A percentile compares a stretch with the other conserved stretches of the same genome.
These are phyloP conservation scores for Pristionchus fissidentatus DNA, from an alignment of 2,888 invertebrate species.

Conservation along the genomic window DNA sequence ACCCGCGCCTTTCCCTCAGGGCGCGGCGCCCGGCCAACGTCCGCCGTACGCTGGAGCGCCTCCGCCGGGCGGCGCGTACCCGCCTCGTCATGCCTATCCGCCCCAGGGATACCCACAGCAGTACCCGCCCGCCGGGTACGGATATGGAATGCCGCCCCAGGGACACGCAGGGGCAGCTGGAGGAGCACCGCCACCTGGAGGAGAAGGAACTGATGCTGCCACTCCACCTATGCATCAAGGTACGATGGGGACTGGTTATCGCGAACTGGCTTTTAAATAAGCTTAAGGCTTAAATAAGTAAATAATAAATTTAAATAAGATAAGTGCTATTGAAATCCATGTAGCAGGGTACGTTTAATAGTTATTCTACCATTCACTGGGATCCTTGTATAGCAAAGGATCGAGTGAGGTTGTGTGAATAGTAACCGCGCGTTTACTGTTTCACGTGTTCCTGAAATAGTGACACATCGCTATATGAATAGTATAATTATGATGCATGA, in stretches of 20 bases:
- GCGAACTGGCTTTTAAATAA: neutral
- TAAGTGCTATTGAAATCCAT: too few relatives aligned
- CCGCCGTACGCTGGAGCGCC: conserved; percentile 31
- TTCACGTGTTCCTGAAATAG: too few relatives aligned
- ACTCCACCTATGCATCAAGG: conserved; percentile 70
- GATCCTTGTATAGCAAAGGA: too few relatives aligned
- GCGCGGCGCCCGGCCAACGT: conserved; percentile 24
- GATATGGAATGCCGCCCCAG: conserved; percentile 50
- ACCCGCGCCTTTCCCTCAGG: conserved; percentile 1
- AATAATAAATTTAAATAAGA: too few relatives aligned
- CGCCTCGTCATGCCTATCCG: conserved; percentile 16
- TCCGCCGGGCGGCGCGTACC: conserved; percentile 28
- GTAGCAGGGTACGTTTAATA: too few relatives aligned
- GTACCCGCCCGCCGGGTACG: conserved; percentile 1
- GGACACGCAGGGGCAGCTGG: conserved; percentile 48
- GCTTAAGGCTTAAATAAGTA: neutral
- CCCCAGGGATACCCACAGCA: conserved; percentile 53
- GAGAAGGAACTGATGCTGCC: conserved; percentile 55
- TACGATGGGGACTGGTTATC: neutral
- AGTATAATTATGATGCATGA: too few relatives aligned
- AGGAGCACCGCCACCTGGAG: conserved; percentile 20
- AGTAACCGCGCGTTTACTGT: too few relatives aligned
- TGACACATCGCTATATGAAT: too few relatives aligned
- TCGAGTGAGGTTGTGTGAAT: too few relatives aligned
- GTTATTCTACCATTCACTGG: too few relatives aligned